phyloP scores from a whole-genome alignment of 2,113 vertebrate genomes.

The Boleophthalmus pectinirostris region DNA sequence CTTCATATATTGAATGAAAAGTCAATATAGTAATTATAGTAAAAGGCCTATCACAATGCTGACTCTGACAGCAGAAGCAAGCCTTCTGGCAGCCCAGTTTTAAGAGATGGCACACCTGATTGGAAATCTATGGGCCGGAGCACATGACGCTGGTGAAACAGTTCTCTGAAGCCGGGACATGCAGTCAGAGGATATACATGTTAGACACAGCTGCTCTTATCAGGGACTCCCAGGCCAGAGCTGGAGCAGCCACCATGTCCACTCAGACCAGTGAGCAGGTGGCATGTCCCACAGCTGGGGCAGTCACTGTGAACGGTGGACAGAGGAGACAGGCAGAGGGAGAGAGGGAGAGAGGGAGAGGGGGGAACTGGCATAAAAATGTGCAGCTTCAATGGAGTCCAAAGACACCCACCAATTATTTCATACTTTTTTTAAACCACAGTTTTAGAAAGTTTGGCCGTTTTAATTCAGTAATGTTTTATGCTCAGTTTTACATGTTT shows the following conservation, averaged over 20 bases:
- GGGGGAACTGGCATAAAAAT: background rate
- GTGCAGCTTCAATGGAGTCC: background rate
- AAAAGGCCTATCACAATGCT: background rate
- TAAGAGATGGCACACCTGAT: constrained; percentile 40
- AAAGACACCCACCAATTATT: background rate
- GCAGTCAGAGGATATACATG: constrained; percentile 33
- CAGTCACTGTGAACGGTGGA: background rate
- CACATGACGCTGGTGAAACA: constrained; percentile 23
- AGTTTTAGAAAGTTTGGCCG: background rate
- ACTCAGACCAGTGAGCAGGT: constrained; percentile 56
- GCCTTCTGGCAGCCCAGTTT: constrained; percentile 44
- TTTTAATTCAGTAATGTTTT: background rate
- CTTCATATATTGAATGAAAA: background rate
- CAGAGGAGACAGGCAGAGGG: background rate
- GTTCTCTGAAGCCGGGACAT: constrained; percentile 18
- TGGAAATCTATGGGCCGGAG: constrained; percentile 45
- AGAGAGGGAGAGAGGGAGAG: background rate
- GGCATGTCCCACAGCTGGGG: constrained; percentile 19
- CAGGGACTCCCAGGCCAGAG: constrained; percentile 66
- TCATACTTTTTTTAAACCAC: background rate
- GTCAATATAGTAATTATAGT: background rate
- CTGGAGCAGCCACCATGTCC: constrained; percentile 64
- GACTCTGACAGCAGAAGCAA: constrained; percentile 48
- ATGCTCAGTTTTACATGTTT: background rate
- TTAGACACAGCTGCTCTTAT: constrained; percentile 68